A percentile compares a stretch with the other conserved stretches of the same genome.
phyloP scores from a whole-genome alignment of 2,888 invertebrate genomes.

The Rhamphomyia laevipes region DNA sequence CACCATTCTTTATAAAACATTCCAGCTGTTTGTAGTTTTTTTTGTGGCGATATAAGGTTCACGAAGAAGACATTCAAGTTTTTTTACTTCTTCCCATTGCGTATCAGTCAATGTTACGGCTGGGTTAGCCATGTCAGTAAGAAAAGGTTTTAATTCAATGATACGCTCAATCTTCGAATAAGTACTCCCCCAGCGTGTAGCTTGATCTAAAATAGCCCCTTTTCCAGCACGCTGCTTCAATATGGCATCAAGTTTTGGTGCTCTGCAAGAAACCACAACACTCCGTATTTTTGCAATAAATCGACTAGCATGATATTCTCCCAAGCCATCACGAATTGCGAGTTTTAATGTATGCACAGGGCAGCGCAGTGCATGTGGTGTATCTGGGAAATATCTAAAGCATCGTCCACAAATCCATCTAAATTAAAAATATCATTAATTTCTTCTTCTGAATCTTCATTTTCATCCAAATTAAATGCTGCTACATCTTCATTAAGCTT shows the following conservation, averaged over 20 bases:
- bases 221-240: conserved; percentile 2
- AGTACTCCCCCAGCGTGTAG: neutral
- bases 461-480: neutral
- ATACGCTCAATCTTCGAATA: neutral
- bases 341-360: neutral
- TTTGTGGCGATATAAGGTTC: neutral
- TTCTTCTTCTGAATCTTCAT: conserved; percentile 1
- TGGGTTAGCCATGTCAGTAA: conserved; percentile 3
- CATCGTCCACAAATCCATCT: conserved; percentile 2
- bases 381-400: conserved; percentile 2
- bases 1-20: neutral
- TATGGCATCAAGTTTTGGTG: neutral
- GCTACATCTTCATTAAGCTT: conserved; percentile 2
- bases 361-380: neutral
- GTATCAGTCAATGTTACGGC: neutral
- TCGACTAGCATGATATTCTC: neutral
- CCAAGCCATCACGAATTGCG: neutral
- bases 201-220: conserved; percentile 2
- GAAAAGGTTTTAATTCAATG: neutral
- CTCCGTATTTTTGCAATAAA: neutral
- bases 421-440: conserved; percentile 1
- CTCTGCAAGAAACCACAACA: neutral
- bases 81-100: neutral
- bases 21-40: neutral
- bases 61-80: neutral